Evolutionary conservation across 2,888 invertebrate species (phyloP).

Genomic region (Lamellibrachia columna): DNA sequence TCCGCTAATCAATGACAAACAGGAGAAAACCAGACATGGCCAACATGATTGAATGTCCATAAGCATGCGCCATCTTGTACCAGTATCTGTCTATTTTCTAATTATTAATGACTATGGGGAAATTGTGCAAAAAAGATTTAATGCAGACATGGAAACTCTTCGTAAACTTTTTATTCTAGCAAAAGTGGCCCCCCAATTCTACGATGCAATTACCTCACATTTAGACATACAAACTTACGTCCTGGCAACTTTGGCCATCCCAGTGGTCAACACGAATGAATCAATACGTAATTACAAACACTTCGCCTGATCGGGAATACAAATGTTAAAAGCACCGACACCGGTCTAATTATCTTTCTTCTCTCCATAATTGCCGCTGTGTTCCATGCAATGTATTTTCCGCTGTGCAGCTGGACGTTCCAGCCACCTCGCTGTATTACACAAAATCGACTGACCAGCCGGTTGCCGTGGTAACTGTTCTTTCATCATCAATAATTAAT

Average conservation of each 20-base stretch:
- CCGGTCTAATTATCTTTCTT: not conserved
- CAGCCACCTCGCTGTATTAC: not conserved
- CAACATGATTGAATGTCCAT: not conserved
- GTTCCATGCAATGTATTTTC: not conserved
- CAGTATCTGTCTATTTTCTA: not conserved
- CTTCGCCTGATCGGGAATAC: not conserved
- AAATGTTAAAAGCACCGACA: conserved; percentile 8
- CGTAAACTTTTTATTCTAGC: not conserved
- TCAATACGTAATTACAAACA: not conserved
- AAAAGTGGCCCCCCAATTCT: not conserved
- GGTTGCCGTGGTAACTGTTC: not conserved
- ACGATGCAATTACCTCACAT: not conserved
- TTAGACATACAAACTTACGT: not conserved
- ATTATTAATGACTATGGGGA: no score
- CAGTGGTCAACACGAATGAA: conserved; percentile 10
- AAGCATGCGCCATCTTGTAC: not conserved
- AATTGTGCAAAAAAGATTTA: no score
- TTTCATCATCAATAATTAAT: conserved; percentile 16
- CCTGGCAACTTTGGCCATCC: not conserved
- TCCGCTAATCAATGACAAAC: not conserved
- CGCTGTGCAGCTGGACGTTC: not conserved
- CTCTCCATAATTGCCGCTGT: not conserved
- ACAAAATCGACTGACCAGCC: not conserved
- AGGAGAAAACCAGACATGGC: not conserved
- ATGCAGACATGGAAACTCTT: not conserved